Percentiles rank a stretch among this genome's conserved stretches.
These are phyloP conservation scores for Turnix velox DNA, from an alignment of 2,113 vertebrate genomes.

Conservation along the genomic window DNA sequence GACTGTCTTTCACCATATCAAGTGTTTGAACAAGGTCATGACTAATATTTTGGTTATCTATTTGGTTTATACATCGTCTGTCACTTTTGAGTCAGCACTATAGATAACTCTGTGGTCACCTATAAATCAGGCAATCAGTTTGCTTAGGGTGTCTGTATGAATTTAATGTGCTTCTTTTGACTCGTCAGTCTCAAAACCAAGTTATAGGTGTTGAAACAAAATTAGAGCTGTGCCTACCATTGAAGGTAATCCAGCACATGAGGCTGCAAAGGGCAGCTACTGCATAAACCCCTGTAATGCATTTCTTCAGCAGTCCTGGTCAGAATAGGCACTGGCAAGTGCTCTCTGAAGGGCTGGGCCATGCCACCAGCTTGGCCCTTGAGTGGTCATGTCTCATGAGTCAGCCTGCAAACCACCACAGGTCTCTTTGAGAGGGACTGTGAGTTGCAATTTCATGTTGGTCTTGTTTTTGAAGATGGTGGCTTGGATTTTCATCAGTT, in stretches of 20 bases:
- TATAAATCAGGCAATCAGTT: neutral
- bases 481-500: neutral
- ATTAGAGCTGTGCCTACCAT: neutral
- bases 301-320: neutral
- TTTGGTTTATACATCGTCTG: neutral
- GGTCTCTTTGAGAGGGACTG: neutral
- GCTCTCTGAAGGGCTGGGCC: neutral
- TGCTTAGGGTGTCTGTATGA: neutral
- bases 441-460: neutral
- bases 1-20: neutral
- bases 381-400: fast-evolving
- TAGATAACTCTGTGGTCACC: neutral
- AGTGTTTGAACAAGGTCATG: slow-evolving; percentile 5
- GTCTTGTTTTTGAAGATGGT: neutral
- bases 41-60: slow-evolving; percentile 2
- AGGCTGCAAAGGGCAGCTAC: neutral
- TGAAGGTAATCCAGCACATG: neutral
- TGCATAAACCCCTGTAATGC: neutral
- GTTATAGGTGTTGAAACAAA: neutral
- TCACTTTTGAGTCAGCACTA: neutral
- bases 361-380: neutral
- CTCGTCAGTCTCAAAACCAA: neutral
- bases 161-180: neutral
- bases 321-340: neutral
- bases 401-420: neutral